Evolutionary conservation across 2,113 vertebrate species (phyloP), one percentile per base, ranked within the genome.

Genomic region (Apodemus speciosus): DNA sequence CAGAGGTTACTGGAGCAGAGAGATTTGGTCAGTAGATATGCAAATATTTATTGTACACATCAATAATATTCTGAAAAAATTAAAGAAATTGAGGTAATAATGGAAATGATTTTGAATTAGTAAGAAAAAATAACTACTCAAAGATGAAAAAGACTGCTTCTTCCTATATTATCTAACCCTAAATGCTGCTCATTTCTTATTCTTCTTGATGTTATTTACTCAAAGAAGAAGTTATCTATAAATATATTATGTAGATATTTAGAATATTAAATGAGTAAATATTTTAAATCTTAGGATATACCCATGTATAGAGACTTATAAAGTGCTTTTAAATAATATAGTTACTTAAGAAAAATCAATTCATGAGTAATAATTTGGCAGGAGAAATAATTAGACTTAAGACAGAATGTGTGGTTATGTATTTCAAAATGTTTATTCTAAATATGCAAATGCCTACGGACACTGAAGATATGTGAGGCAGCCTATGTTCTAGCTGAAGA

Each of bases 1-100:
- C 43, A 35, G 16, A 3, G 49, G 49, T 10, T 35, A 2, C 4
- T 2, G 4, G 4, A 56, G 3, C 0, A 7, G 43, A 76, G 27
- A 56, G 35, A 56, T n/a, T 4, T 18, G 32, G 4, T 49, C 15
- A 35, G 51, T 23, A 35, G 10, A 80, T 56, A 21, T 80, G 10
- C n/a, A 35, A 56, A 9, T 53, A n/a, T 21, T 77, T 77, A 16
- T 9, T n/a, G 32, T 21, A 79, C 8, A n/a, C 49, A 56, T n/a
- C 18, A 9, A n/a, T 2, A 13, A 79, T n/a, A 56, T n/a, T 56
- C 1, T 56, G 3, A n/a, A 13, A 9, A n/a, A 53, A 77, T 51
- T 77, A 20, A 32, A 77, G 3, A 77, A 77, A 77, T 35, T 68
- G 32, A 68, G 32, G 15, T 76, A 51, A 18, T 51, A n/a, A 18